phyloP scores from a whole-genome alignment of 2,797 vertebrate species.

The Heliangelus exortis region DNA sequence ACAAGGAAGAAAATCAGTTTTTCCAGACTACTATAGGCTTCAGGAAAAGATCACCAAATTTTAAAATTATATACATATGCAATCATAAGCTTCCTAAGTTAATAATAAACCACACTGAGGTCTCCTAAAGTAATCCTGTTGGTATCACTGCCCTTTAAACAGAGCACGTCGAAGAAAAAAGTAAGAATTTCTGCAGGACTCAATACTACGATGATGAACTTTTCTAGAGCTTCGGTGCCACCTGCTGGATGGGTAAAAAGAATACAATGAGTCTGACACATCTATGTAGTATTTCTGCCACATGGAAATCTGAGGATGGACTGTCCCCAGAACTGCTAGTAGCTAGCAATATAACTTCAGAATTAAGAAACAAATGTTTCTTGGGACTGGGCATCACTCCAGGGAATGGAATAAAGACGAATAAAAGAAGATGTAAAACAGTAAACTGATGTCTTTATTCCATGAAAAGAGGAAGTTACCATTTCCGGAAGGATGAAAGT shows the following conservation, averaged over 20 bases:
- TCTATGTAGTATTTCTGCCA: neutral
- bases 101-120: neutral
- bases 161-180: neutral
- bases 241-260: slow-evolving; percentile 66
- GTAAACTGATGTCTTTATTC: neutral
- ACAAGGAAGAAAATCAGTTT: neutral
- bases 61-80: neutral
- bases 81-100: neutral
- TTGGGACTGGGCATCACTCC: neutral
- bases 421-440: neutral
- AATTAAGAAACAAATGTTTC: neutral
- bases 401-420: neutral
- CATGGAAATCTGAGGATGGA: neutral
- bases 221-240: slow-evolving; percentile 39
- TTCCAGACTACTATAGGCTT: neutral
- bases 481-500: neutral
- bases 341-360: neutral
- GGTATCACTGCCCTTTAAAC: neutral
- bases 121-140: neutral
- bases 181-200: neutral
- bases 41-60: neutral
- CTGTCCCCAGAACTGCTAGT: neutral
- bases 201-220: accelerated
- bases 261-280: neutral
- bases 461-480: neutral